These are phyloP conservation scores for Rhamnusium bicolor DNA, from an alignment of 2,888 invertebrate species.

Conservation along the genomic window DNA sequence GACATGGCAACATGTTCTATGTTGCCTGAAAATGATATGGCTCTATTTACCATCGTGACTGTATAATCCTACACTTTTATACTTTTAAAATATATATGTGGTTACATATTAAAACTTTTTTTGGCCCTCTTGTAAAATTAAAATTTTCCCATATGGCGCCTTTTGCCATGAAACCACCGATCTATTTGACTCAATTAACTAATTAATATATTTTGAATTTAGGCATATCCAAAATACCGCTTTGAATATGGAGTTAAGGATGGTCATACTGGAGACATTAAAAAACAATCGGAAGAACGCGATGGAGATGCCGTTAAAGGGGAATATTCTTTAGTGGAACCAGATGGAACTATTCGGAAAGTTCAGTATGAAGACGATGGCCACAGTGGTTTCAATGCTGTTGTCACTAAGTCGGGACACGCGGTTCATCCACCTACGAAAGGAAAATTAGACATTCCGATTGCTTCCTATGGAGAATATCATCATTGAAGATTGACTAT, in stretches of 20 bases:
- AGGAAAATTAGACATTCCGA: slow-evolving; percentile 48
- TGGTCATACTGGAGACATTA: slow-evolving; percentile 82
- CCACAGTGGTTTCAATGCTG: slow-evolving; percentile 75
- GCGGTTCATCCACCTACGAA: slow-evolving; percentile 71
- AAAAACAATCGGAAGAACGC: slow-evolving; percentile 79
- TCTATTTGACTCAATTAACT: too few relatives aligned
- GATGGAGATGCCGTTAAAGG: slow-evolving; percentile 84
- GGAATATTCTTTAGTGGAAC: slow-evolving; percentile 78
- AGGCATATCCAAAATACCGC: slow-evolving; percentile 81
- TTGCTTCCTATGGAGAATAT: slow-evolving; percentile 35
- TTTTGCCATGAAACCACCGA: too few relatives aligned
- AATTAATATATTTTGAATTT: slow-evolving; percentile 34
- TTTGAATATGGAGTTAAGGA: slow-evolving; percentile 82
- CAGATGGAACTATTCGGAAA: slow-evolving; percentile 78
- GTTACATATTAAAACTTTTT: too few relatives aligned
- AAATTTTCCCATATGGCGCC: too few relatives aligned
- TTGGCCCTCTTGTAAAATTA: too few relatives aligned
- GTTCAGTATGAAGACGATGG: slow-evolving; percentile 79
- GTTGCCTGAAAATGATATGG: too few relatives aligned
- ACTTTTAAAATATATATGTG: too few relatives aligned
- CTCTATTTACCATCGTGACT: too few relatives aligned
- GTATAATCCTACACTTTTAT: too few relatives aligned
- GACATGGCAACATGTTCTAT: too few relatives aligned
- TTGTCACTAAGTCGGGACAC: slow-evolving; percentile 75
- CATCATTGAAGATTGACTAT: slow-evolving; percentile 38